A percentile compares a stretch with the other conserved stretches of the same genome.
Evolutionary conservation across 2,888 invertebrate genomes (phyloP).

Genomic region (Oasisia sp.): DNA sequence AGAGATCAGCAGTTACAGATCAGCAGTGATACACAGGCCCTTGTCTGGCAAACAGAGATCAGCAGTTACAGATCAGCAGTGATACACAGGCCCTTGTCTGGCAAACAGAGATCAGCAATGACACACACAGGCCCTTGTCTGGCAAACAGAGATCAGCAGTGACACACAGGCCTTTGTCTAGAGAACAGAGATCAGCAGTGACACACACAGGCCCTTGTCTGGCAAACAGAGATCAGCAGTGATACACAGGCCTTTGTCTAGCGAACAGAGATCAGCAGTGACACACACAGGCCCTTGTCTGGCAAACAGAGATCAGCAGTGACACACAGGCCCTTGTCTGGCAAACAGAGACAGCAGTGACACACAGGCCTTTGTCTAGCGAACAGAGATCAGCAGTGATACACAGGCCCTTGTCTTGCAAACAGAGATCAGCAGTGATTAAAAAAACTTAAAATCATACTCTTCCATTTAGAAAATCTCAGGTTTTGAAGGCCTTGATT

Average conservation of each 20-base stretch:
- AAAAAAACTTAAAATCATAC: too few relatives aligned
- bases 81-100: too few relatives aligned
- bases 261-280: conserved; percentile 39
- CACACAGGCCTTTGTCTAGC: too few relatives aligned
- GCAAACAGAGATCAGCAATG: conserved; percentile 38
- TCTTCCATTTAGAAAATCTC: too few relatives aligned
- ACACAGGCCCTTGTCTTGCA: too few relatives aligned
- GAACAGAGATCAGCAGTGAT: conserved; percentile 44
- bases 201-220: conserved; percentile 34
- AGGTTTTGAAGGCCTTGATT: too few relatives aligned
- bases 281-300: conserved; percentile 34
- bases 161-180: conserved; percentile 39
- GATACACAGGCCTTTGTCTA: conserved; percentile 39
- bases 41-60: not conserved
- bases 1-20: conserved; percentile 44
- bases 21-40: too few relatives aligned
- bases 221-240: conserved; percentile 50
- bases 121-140: conserved; percentile 34
- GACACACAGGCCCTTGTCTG: too few relatives aligned
- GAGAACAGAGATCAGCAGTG: conserved; percentile 39
- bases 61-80: conserved; percentile 44
- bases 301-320: not conserved
- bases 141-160: conserved; percentile 47
- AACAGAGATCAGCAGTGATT: conserved; percentile 29
- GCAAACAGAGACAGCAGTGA: not conserved